Conservation (phyloP, 2,797 vertebrate species). For the Botia almorhae region DNA sequence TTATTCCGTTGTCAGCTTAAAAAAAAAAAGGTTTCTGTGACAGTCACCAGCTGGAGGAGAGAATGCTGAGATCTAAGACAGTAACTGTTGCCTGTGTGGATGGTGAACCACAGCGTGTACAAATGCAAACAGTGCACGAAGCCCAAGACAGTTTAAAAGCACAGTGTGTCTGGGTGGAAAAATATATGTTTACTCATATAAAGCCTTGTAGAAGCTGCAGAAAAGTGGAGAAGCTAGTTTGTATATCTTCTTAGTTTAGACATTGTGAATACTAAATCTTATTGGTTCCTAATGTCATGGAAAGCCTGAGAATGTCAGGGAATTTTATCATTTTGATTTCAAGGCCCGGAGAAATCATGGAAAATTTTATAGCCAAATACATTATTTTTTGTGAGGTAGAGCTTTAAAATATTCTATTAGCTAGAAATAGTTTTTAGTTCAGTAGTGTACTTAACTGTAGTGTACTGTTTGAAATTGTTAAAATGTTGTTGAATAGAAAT, state of each 20-base stretch:
- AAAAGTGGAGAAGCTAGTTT: background rate
- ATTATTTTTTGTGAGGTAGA: background rate
- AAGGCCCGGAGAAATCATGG: background rate
- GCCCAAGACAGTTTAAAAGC: background rate
- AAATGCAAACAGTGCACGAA: background rate
- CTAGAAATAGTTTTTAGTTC: background rate
- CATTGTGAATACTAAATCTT: background rate
- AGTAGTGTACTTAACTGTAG: too few relatives aligned
- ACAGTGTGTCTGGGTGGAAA: background rate
- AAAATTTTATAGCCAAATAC: background rate
- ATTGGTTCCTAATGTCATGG: background rate
- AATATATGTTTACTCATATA: background rate
- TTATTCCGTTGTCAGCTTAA: constrained; percentile 8
- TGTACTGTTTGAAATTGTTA: too few relatives aligned
- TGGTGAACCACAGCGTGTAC: background rate
- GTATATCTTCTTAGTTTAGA: background rate
- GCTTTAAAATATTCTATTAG: background rate
- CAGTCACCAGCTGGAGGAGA: constrained; percentile 3
- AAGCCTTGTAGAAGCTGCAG: background rate
- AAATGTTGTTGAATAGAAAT: too few relatives aligned
- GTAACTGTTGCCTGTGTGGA: constrained; percentile 7
- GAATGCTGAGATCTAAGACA: background rate
- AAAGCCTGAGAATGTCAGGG: background rate
- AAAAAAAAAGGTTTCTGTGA: constrained; percentile 24
- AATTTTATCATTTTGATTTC: background rate